Conservation (phyloP, 2,888 invertebrate species). For the Idaea biselata region DNA sequence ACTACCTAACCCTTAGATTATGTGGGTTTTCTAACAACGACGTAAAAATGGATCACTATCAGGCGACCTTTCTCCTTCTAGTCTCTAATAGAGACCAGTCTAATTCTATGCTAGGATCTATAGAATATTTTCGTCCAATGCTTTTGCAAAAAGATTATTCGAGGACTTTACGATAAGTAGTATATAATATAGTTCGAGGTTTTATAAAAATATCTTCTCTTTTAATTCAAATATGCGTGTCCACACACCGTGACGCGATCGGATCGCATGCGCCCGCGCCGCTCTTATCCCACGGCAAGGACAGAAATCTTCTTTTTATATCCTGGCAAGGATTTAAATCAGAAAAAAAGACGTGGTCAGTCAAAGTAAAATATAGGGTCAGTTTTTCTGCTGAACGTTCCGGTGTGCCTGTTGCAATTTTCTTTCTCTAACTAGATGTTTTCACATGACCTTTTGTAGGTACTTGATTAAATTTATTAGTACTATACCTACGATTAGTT, state of each 20-base stretch:
- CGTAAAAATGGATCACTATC: too few relatives aligned
- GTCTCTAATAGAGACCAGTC: too few relatives aligned
- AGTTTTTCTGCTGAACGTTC: not conserved
- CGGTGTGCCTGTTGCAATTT: not conserved
- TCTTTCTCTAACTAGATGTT: not conserved
- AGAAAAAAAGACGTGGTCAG: not conserved
- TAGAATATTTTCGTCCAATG: too few relatives aligned
- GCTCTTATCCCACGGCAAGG: slow-evolving; percentile 16
- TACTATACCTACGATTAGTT: too few relatives aligned
- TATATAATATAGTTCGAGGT: too few relatives aligned
- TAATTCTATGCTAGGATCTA: too few relatives aligned
- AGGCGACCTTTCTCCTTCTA: too few relatives aligned
- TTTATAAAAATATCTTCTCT: not conserved
- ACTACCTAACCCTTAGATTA: too few relatives aligned
- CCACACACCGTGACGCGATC: slow-evolving; percentile 15
- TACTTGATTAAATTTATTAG: not conserved
- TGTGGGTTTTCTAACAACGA: too few relatives aligned
- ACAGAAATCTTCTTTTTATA: slow-evolving; percentile 6
- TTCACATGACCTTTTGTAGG: not conserved
- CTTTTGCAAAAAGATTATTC: too few relatives aligned
- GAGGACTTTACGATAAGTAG: too few relatives aligned
- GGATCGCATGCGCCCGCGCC: slow-evolving; percentile 19
- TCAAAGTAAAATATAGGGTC: not conserved
- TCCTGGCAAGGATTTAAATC: slow-evolving; percentile 5
- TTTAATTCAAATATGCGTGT: not conserved